Conservation (phyloP, 2,113 vertebrate species). For the Proteles cristata region DNA sequence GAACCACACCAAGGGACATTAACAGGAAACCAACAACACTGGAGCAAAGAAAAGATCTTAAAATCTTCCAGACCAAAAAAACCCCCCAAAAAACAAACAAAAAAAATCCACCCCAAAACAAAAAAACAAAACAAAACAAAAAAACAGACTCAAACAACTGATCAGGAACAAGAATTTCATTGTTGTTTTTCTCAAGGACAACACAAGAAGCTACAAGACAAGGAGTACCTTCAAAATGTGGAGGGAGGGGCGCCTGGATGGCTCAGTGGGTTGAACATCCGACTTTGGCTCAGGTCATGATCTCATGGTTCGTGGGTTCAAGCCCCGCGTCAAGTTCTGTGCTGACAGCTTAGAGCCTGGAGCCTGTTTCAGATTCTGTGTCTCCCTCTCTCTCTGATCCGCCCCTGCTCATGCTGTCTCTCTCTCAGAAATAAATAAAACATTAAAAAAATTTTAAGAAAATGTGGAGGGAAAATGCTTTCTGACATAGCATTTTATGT, state of each 20-base stretch:
- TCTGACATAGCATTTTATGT: neutral
- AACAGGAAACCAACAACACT: neutral
- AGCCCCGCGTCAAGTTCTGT: no score
- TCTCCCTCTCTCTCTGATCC: no score
- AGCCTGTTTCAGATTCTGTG: no score
- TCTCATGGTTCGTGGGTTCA: no score
- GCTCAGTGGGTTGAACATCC: no score
- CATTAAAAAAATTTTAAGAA: no score
- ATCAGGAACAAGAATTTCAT: neutral
- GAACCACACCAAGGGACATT: neutral
- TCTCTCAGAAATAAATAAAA: no score
- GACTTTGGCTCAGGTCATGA: no score
- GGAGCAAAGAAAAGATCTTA: neutral
- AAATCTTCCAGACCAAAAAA: neutral
- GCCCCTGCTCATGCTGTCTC: no score
- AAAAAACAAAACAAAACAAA: neutral
- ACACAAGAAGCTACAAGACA: neutral
- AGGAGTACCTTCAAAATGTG: constrained; percentile 19
- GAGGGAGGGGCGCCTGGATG: no score
- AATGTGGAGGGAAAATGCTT: neutral
- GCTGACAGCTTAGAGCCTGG: no score
- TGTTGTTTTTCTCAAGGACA: neutral
- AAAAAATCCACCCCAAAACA: neutral
- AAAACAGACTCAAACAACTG: neutral
- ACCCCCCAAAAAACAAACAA: no score